Percentiles rank a stretch among this genome's conserved stretches.
These are phyloP conservation scores for Enteromius anoplus DNA, from an alignment of 2,797 vertebrate genomes.

Conservation along the genomic window DNA sequence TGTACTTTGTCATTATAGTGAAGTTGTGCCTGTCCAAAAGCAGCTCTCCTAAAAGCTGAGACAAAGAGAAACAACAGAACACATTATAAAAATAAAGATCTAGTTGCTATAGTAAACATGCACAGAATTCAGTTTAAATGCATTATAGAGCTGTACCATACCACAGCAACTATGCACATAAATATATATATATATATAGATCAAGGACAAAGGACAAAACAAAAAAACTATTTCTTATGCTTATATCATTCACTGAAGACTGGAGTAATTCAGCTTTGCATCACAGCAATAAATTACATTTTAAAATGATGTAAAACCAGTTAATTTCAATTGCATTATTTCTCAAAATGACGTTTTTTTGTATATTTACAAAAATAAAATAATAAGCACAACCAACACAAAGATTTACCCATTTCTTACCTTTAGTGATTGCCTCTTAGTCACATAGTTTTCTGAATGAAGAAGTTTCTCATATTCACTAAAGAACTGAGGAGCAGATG, in stretches of 20 bases:
- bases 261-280: background rate
- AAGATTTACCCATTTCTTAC: slow-evolving; percentile 69
- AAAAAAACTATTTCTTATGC: no score
- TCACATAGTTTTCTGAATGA: slow-evolving; percentile 98
- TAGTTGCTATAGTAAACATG: background rate
- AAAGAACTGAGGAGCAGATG: slow-evolving; percentile 83
- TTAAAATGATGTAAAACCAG: background rate
- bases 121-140: background rate
- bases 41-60: slow-evolving; percentile 88
- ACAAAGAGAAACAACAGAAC: slow-evolving; percentile 47
- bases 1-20: slow-evolving; percentile 91
- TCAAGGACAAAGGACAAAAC: no score
- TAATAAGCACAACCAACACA: background rate
- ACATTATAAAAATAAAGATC: background rate
- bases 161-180: background rate
- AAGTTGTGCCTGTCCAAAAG: slow-evolving; percentile 93
- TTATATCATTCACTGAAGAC: background rate
- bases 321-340: background rate
- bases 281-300: background rate
- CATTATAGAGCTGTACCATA: background rate
- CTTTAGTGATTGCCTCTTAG: slow-evolving; percentile 96
- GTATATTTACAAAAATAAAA: background rate
- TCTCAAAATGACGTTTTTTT: background rate
- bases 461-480: slow-evolving; percentile 97
- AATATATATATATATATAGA: background rate